A percentile compares a stretch with the other conserved stretches of the same genome.
These are phyloP conservation scores for Dysmachus trigonus DNA, from an alignment of 2,888 invertebrate genomes.

Conservation along the genomic window DNA sequence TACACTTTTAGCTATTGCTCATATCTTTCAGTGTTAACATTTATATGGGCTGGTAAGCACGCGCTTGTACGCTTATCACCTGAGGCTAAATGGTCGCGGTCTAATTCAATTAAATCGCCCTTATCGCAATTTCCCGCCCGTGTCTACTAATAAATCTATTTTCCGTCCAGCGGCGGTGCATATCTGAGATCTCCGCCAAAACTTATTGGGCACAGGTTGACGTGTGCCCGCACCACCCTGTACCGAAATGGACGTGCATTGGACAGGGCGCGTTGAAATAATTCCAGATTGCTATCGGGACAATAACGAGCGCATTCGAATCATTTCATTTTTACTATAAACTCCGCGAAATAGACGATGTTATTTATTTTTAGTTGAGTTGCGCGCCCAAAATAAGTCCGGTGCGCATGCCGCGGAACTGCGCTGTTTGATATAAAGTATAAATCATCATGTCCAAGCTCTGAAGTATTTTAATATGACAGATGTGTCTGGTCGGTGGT, in stretches of 20 bases:
- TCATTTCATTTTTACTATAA: constrained; percentile 7
- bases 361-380: constrained; percentile 11
- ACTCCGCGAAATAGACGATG: not conserved
- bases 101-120: constrained; percentile 5
- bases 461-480: constrained; percentile 37
- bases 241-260: not conserved
- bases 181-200: constrained; percentile 1
- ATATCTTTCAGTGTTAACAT: not conserved
- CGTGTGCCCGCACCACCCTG: not conserved
- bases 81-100: not conserved
- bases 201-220: not conserved
- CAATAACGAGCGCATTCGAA: constrained; percentile 8
- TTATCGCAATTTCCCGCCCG: not conserved
- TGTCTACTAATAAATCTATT: not conserved
- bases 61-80: not conserved
- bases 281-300: not conserved
- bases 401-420: not conserved
- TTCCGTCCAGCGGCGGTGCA: not conserved
- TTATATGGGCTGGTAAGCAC: not conserved
- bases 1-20: not conserved
- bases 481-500: constrained; percentile 23
- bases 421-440: not conserved
- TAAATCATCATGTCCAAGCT: constrained; percentile 23
- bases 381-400: not conserved
- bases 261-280: not conserved